A percentile compares a stretch with the other conserved stretches of the same genome.
phyloP scores from a whole-genome alignment of 2,888 invertebrate species.

The Trachelus stipa region DNA sequence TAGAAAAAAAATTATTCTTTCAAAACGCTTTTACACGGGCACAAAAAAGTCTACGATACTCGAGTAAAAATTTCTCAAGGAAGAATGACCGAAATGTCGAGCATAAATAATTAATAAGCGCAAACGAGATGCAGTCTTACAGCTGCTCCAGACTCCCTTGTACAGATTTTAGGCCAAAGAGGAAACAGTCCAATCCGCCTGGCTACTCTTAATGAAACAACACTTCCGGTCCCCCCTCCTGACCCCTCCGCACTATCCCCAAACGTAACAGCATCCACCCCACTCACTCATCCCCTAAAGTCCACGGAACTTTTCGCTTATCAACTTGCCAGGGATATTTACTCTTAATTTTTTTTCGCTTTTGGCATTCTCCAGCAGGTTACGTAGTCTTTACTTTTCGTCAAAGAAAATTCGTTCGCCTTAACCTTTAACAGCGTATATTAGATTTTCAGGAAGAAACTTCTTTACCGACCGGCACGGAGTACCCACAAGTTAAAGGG shows the following conservation, averaged over 20 bases:
- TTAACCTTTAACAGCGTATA: background rate
- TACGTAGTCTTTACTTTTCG: background rate
- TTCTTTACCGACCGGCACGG: background rate
- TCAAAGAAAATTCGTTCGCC: background rate
- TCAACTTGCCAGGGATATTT: background rate
- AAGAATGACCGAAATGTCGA: background rate
- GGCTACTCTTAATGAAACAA: background rate
- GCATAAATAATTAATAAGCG: background rate
- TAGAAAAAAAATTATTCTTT: background rate
- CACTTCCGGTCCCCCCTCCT: background rate
- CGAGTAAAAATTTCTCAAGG: background rate
- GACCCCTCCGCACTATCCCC: background rate
- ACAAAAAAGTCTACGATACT: background rate
- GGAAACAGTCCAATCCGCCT: background rate
- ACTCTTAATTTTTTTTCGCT: background rate
- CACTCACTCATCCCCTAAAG: background rate
- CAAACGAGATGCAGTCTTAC: background rate
- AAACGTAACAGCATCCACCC: background rate
- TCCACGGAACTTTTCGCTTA: background rate
- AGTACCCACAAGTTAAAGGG: background rate
- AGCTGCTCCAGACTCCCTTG: background rate
- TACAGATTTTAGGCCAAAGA: background rate
- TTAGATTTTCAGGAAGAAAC: background rate
- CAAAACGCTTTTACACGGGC: background rate
- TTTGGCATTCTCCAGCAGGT: background rate